These are phyloP conservation scores for Chionomys nivalis DNA, from an alignment of 2,113 vertebrate species.

Conservation along the genomic window DNA sequence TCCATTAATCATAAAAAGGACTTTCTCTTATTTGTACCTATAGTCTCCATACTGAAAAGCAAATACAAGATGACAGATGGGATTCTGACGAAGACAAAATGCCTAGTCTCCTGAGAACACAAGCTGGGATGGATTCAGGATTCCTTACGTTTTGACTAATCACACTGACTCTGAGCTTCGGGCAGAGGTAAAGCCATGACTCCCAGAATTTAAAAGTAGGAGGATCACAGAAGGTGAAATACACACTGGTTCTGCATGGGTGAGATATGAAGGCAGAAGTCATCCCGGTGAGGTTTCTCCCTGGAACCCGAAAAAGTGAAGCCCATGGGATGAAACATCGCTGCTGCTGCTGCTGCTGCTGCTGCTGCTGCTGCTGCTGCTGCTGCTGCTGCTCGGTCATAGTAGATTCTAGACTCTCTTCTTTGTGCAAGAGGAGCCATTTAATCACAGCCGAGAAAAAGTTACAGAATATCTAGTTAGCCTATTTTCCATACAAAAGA, in stretches of 20 bases:
- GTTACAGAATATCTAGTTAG: constrained; percentile 40
- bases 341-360: too few species aligned
- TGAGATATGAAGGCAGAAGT: not conserved
- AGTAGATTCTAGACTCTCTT: constrained; percentile 42
- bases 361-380: too few species aligned
- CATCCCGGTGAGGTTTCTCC: not conserved
- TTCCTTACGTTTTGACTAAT: not conserved
- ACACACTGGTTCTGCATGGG: constrained; percentile 1
- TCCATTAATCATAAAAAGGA: constrained; percentile 50
- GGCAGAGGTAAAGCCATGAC: not conserved
- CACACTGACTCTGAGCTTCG: not conserved
- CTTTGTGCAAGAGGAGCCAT: not conserved
- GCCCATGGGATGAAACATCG: not conserved
- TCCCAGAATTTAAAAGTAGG: not conserved
- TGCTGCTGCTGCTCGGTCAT: not conserved
- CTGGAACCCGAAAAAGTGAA: not conserved
- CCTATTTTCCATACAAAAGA: constrained; percentile 46
- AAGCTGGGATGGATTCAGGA: constrained; percentile 5
- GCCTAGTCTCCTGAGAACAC: not conserved
- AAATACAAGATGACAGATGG: constrained; percentile 4
- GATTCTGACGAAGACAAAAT: constrained; percentile 41
- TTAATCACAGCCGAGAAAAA: constrained; percentile 43
- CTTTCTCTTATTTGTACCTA: constrained; percentile 49
- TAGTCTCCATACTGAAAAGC: constrained; percentile 14
- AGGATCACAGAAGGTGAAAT: constrained; percentile 29